Evolutionary conservation across 35 echinoderm and acorn worm genomes (phyloP), one percentile per base, ranked within the genome.

Genomic region (Heliocidaris erythrogramma): DNA sequence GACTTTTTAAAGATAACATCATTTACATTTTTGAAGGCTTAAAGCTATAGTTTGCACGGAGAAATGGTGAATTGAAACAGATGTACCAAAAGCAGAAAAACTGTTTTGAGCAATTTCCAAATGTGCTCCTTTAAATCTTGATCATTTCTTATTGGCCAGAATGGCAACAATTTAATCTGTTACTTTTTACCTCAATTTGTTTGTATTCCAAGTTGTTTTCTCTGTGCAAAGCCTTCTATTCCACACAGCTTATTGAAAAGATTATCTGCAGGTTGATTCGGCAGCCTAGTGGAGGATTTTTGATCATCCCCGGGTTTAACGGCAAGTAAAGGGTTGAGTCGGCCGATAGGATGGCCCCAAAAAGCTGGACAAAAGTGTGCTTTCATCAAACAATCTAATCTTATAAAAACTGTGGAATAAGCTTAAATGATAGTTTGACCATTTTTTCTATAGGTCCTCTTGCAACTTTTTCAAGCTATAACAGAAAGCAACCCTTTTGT

Each of bases 281-380:
- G 95, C 89, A 96, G 86, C 60, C 59, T 88, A 48, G 95, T 85
- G 97, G 95, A 97, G 97, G 97, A 97, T 97, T 97, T 97, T 97
- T 97, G 97, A 97, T 78, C 97, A 97, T 96, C 94, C 49, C 78
- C 85, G 32, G 95, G 93, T 27, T 93, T 89, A 7, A 5, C 9
- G 17, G 47, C 47, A 92, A 92, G 91, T 78, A 32, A 89, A 30
- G 91, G 91, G 48, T 92, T 59, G 91, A 92, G 91, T 92, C 91
- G 91, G 49, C 7, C 91, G 91, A 92, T 59, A 92, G 91, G 91
- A 92, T 92, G 91, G 50, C 91, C 91, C 91, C 91, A 92, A 49
- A 92, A 50, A 12, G 91, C 91, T n/a, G 17, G 91, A 92, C 91
- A 59, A 30, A 13, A 49, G 89, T 92, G 91, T 48, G 47, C 87